Conservation (phyloP, 2,888 invertebrate genomes). For the Catocala nupta region DNA sequence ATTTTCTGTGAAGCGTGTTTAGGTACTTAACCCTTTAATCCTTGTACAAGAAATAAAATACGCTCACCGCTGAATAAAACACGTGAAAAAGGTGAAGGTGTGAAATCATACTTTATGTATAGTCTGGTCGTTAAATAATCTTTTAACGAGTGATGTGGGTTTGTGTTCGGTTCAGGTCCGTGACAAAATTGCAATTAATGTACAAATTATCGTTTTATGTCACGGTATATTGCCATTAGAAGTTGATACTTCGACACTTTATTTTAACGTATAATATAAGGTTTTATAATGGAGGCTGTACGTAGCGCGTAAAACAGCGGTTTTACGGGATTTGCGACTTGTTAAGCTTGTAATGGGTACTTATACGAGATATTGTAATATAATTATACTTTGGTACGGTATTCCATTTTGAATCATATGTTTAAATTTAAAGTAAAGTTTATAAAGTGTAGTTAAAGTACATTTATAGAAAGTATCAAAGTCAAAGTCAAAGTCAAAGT, state of each 20-base stretch:
- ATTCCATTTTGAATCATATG: no score
- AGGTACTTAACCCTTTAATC: no score
- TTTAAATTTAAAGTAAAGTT: no score
- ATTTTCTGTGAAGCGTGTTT: neutral
- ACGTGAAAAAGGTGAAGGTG: no score
- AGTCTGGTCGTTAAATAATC: no score
- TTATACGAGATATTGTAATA: neutral
- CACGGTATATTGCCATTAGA: neutral
- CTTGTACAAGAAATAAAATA: no score
- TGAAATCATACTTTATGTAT: no score
- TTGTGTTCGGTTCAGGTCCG: neutral
- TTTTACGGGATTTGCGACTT: neutral
- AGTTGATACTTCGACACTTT: constrained; percentile 3
- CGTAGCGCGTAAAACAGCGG: neutral
- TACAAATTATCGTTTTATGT: neutral
- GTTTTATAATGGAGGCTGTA: neutral
- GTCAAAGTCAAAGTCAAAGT: no score
- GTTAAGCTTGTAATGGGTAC: neutral
- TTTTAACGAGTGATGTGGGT: neutral
- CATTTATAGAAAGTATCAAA: no score
- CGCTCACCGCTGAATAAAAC: no score
- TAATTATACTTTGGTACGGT: no score
- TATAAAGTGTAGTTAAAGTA: no score
- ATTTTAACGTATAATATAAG: neutral
- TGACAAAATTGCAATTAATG: neutral